Conservation (phyloP, 2,888 invertebrate genomes). For the Petrophora chlorosata region DNA sequence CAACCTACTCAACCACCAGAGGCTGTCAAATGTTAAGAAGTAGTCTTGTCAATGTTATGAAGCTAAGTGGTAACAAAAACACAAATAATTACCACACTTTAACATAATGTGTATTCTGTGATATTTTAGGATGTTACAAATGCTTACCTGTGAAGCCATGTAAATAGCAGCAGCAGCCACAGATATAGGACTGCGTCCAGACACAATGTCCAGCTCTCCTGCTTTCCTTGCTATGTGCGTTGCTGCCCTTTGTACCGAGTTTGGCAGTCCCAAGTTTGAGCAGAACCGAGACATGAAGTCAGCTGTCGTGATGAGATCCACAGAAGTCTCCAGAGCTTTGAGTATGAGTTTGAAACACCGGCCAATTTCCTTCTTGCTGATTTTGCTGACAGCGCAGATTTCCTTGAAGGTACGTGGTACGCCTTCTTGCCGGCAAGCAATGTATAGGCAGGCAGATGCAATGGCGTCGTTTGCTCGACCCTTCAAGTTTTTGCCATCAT, state of each 20-base stretch:
- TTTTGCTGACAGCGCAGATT: constrained; percentile 99
- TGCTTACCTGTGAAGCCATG: constrained; percentile 96
- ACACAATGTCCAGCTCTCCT: constrained; percentile 98
- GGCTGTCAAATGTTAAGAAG: too few relatives aligned
- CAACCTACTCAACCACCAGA: too few relatives aligned
- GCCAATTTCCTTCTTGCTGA: constrained; percentile 99
- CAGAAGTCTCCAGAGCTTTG: constrained; percentile 97
- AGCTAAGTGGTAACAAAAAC: too few relatives aligned
- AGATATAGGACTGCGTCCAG: constrained; percentile 98
- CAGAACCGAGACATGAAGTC: constrained; percentile 99
- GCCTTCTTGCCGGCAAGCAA: constrained; percentile 99
- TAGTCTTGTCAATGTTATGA: too few relatives aligned
- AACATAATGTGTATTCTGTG: too few relatives aligned
- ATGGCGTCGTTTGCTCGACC: constrained; percentile 99
- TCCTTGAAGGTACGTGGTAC: constrained; percentile 99
- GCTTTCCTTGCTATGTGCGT: constrained; percentile 98
- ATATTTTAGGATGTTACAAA: not conserved
- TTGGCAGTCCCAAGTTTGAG: constrained; percentile 94
- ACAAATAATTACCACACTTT: too few relatives aligned
- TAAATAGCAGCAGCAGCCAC: constrained; percentile 99
- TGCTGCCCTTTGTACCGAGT: constrained; percentile 95
- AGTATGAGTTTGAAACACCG: constrained; percentile 98
- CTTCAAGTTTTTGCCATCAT: constrained; percentile 97
- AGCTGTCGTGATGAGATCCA: constrained; percentile 98
- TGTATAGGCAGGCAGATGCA: constrained; percentile 99